Evolutionary conservation across 1,140 invertebrate genomes (phyloP).

Genomic region (Portunus trituberculatus): DNA sequence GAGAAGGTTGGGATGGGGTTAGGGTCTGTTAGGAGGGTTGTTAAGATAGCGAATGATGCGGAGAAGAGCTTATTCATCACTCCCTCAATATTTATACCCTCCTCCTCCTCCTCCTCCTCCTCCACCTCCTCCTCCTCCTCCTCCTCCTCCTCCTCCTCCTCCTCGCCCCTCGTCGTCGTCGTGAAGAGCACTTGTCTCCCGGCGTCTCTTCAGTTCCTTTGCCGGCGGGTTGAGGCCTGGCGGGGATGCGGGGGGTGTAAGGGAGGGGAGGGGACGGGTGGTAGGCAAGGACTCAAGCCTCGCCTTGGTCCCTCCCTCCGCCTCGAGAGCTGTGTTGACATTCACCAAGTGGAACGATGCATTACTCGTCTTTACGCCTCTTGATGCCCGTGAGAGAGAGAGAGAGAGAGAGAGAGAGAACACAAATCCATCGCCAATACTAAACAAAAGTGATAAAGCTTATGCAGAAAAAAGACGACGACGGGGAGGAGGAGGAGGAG

Average conservation of each 20-base stretch:
- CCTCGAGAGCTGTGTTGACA: constrained; percentile 1
- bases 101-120: too few species aligned
- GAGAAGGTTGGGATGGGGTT: not conserved
- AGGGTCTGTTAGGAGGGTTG: not conserved
- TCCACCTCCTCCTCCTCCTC: not conserved
- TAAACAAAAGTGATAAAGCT: too few species aligned
- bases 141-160: not conserved
- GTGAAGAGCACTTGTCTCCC: not conserved
- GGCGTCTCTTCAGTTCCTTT: not conserved
- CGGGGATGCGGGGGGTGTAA: too few species aligned
- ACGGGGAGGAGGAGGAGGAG: too few species aligned
- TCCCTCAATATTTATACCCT: not conserved
- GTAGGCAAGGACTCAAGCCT: too few species aligned
- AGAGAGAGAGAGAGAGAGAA: constrained; percentile 11
- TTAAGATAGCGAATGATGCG: not conserved
- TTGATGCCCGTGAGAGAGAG: not conserved
- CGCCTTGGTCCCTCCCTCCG: too few species aligned
- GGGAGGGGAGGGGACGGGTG: too few species aligned
- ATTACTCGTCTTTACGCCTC: not conserved
- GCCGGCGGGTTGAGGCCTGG: not conserved
- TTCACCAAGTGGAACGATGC: not conserved
- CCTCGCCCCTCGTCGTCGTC: not conserved
- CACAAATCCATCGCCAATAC: too few species aligned
- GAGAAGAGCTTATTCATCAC: not conserved
- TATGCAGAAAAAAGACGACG: too few species aligned